phyloP scores from a whole-genome alignment of 2,888 invertebrate genomes.

The Eupithecia exiguata region DNA sequence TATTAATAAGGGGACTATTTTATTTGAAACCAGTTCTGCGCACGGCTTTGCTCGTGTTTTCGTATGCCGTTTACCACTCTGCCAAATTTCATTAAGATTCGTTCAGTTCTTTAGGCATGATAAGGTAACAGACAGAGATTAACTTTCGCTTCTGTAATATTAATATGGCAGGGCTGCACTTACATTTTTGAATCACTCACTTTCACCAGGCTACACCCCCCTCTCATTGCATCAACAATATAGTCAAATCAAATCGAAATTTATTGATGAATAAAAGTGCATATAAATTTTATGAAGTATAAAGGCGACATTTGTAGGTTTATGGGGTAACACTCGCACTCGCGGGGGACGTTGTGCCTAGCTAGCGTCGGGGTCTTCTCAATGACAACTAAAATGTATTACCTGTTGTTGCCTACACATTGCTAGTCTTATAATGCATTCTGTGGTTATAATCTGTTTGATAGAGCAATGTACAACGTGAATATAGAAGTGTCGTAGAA shows the following conservation, averaged over 20 bases:
- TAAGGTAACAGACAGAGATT: too few relatives aligned
- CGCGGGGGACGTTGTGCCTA: constrained; percentile 61
- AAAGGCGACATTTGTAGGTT: constrained; percentile 76
- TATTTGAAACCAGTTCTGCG: too few relatives aligned
- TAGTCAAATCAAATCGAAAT: constrained; percentile 79
- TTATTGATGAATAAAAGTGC: constrained; percentile 80
- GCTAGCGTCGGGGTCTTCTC: constrained; percentile 39
- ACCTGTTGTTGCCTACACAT: constrained; percentile 31
- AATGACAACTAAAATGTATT: constrained; percentile 23
- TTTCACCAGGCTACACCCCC: constrained; percentile 28
- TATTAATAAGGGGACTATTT: too few relatives aligned
- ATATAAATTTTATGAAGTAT: constrained; percentile 83
- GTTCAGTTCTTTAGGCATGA: too few relatives aligned
- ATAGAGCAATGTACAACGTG: constrained; percentile 23
- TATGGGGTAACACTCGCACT: constrained; percentile 68
- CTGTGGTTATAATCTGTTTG: constrained; percentile 31
- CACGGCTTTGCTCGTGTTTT: too few relatives aligned
- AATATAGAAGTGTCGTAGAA: constrained; percentile 40
- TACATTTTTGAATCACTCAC: constrained; percentile 32
- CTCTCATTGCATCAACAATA: constrained; percentile 59
- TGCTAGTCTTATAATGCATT: constrained; percentile 18
- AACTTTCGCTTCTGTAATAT: too few relatives aligned
- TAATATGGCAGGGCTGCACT: too few relatives aligned
- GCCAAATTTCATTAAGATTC: too few relatives aligned
- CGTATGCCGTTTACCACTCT: too few relatives aligned